phyloP scores from a whole-genome alignment of 2,888 invertebrate genomes.

The Scaptomyza cyrtandrae region DNA sequence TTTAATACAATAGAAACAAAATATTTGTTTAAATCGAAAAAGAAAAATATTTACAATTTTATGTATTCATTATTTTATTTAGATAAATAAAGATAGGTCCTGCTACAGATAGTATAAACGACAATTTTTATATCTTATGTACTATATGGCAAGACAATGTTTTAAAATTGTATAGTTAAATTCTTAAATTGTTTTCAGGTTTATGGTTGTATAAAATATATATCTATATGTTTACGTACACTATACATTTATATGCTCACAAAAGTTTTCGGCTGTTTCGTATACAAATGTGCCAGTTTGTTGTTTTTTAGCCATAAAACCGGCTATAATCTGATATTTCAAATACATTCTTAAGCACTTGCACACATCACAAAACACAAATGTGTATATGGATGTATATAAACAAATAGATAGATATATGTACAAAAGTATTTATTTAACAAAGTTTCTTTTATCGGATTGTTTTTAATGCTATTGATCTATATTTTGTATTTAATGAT shows the following conservation, averaged over 20 bases:
- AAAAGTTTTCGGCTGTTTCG: conserved; percentile 1
- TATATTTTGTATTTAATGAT: background rate
- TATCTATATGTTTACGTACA: background rate
- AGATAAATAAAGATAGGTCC: too few relatives aligned
- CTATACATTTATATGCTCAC: background rate
- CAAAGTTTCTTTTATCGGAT: background rate
- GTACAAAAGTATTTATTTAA: background rate
- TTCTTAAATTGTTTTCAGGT: background rate
- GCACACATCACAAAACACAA: background rate
- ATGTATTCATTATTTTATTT: too few relatives aligned
- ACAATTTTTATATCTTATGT: too few relatives aligned
- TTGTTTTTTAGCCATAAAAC: conserved; percentile 25
- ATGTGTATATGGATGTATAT: conserved; percentile 3
- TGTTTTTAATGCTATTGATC: background rate
- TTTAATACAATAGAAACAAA: too few relatives aligned
- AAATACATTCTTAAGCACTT: conserved; percentile 6
- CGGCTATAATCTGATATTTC: conserved; percentile 30
- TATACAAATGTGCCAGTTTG: conserved; percentile 7
- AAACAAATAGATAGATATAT: background rate
- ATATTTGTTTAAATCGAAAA: too few relatives aligned
- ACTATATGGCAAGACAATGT: too few relatives aligned
- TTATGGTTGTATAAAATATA: background rate
- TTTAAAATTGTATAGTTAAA: too few relatives aligned
- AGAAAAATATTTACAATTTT: too few relatives aligned
- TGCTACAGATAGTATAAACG: too few relatives aligned